Conservation (phyloP, 2,888 invertebrate genomes). For the Trachelus troglodyta region DNA sequence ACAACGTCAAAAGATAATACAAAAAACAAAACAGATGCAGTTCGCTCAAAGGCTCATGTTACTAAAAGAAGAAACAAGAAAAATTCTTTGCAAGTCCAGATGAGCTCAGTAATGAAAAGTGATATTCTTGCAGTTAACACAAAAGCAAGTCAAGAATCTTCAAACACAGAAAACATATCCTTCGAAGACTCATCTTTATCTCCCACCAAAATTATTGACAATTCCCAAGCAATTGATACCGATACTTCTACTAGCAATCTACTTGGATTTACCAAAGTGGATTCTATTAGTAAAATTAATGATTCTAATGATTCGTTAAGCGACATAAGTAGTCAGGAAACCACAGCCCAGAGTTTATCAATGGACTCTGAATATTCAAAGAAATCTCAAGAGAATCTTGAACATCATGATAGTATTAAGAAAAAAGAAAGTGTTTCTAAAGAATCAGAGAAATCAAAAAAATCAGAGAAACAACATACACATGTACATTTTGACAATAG, state of each 20-base stretch:
- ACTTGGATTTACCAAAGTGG: background rate
- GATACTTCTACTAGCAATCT: background rate
- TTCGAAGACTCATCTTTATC: background rate
- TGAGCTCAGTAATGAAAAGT: background rate
- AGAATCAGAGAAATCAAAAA: background rate
- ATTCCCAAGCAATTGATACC: background rate
- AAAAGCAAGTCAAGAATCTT: background rate
- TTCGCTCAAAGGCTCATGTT: background rate
- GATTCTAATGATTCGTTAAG: background rate
- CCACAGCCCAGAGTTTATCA: background rate
- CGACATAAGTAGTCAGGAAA: background rate
- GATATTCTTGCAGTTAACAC: background rate
- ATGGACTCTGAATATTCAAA: background rate
- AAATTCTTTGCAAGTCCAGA: background rate
- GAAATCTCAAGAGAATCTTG: background rate
- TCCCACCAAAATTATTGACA: background rate
- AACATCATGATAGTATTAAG: background rate
- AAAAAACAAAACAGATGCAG: background rate
- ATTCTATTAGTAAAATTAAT: slow-evolving; percentile 6
- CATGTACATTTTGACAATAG: background rate
- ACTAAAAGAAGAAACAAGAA: background rate
- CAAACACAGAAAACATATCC: background rate
- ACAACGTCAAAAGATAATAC: background rate
- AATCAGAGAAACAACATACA: background rate
- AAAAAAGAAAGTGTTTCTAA: background rate